Percentiles rank a stretch among this genome's conserved stretches.
phyloP scores from a whole-genome alignment of 2,797 vertebrate species.

The Protonibea diacanthus region DNA sequence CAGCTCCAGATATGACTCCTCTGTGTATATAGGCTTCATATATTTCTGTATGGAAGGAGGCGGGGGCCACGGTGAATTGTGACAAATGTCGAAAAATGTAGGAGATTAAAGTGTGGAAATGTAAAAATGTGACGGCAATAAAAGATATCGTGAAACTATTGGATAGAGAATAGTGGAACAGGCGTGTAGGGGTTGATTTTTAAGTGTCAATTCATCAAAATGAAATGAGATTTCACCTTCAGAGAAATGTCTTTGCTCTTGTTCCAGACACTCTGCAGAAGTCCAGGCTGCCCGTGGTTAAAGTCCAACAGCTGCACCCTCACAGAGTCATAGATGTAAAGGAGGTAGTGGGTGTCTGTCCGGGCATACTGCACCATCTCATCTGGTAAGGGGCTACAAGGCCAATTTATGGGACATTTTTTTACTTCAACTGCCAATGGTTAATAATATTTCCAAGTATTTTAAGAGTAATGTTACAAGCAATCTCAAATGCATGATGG shows the following conservation, averaged over 20 bases:
- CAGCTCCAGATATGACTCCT: constrained; percentile 94
- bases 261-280: constrained; percentile 92
- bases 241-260: constrained; percentile 93
- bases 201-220: constrained; percentile 6
- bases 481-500: background rate
- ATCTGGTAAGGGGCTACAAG: constrained; percentile 91
- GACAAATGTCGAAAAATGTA: constrained; percentile 29
- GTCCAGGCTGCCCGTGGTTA: constrained; percentile 85
- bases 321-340: constrained; percentile 93
- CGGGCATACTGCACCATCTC: constrained; percentile 95
- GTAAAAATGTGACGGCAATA: constrained; percentile 7
- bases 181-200: background rate
- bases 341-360: constrained; percentile 95
- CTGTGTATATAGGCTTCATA: constrained; percentile 93
- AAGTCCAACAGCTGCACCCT: constrained; percentile 87
- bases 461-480: background rate
- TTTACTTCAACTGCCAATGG: background rate
- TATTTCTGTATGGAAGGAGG: constrained; percentile 89
- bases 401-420: background rate
- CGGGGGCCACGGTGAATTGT: background rate
- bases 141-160: background rate
- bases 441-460: background rate
- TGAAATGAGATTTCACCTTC: constrained; percentile 85
- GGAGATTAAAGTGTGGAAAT: constrained; percentile 11
- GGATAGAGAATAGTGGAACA: background rate